phyloP scores from a whole-genome alignment of 2,113 vertebrate species.

The Percopsis transmontana region DNA sequence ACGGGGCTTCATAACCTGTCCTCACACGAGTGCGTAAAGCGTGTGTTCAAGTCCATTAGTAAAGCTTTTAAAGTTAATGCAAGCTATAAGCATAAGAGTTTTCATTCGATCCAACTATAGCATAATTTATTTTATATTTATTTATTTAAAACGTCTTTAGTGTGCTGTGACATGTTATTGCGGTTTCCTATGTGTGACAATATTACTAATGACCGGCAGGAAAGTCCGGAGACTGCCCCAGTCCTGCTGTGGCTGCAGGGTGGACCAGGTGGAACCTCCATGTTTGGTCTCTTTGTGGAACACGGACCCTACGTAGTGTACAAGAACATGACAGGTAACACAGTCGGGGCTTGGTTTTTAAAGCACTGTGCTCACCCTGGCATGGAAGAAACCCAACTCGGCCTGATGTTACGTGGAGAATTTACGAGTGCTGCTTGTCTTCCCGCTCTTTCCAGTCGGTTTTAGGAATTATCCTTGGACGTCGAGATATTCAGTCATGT shows the following conservation, averaged over 20 bases:
- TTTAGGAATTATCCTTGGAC: constrained; percentile 80
- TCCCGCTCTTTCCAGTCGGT: constrained; percentile 61
- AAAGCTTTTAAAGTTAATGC: no score
- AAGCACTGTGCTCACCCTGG: neutral
- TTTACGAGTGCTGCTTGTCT: neutral
- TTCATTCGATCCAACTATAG: no score
- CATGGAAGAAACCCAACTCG: neutral
- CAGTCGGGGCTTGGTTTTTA: neutral
- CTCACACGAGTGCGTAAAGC: no score
- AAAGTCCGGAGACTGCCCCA: constrained; percentile 64
- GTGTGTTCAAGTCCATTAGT: no score
- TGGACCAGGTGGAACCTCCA: constrained; percentile 84
- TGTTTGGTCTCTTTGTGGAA: constrained; percentile 91
- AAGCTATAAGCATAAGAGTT: no score
- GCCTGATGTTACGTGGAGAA: neutral
- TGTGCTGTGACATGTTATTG: no score
- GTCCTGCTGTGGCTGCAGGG: constrained; percentile 89
- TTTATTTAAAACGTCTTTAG: no score
- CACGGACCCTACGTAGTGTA: constrained; percentile 86
- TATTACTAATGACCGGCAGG: constrained; percentile 53
- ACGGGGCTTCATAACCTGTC: no score
- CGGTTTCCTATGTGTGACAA: no score
- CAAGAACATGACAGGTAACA: constrained; percentile 82
- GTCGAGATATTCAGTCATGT: constrained; percentile 81
- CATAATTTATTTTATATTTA: no score